These are phyloP conservation scores for Amazona ochrocephala DNA, from an alignment of 2,797 vertebrate genomes.

Conservation along the genomic window DNA sequence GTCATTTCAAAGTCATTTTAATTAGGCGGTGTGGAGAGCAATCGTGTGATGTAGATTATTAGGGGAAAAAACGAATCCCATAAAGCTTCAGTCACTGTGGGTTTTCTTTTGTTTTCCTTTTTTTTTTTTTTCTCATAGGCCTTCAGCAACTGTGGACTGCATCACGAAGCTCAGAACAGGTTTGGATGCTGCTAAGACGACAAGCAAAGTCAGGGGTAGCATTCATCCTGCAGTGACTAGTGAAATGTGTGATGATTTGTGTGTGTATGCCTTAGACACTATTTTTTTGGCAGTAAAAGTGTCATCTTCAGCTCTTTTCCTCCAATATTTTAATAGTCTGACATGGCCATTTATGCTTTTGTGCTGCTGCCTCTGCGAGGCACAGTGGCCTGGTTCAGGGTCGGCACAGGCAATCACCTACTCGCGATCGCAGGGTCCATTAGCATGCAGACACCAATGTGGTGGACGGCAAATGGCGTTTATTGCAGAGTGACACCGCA, in stretches of 20 bases:
- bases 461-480: too few species aligned
- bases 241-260: not conserved
- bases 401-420: too few species aligned
- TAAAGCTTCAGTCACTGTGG: not conserved
- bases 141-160: not conserved
- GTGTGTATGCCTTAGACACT: not conserved
- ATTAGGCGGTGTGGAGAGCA: not conserved
- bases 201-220: not conserved
- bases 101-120: not conserved
- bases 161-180: not conserved
- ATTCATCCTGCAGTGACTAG: not conserved
- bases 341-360: not conserved
- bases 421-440: too few species aligned
- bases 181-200: not conserved
- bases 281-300: not conserved
- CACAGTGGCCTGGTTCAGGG: too few species aligned
- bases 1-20: constrained; percentile 23
- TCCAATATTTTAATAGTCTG: not conserved
- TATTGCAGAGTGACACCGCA: too few species aligned
- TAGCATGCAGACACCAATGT: too few species aligned
- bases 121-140: too few species aligned
- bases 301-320: not conserved
- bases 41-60: not conserved
- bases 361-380: too few species aligned
- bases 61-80: not conserved